These are phyloP conservation scores for Platycheirus albimanus DNA, from an alignment of 2,888 invertebrate genomes.

Conservation along the genomic window DNA sequence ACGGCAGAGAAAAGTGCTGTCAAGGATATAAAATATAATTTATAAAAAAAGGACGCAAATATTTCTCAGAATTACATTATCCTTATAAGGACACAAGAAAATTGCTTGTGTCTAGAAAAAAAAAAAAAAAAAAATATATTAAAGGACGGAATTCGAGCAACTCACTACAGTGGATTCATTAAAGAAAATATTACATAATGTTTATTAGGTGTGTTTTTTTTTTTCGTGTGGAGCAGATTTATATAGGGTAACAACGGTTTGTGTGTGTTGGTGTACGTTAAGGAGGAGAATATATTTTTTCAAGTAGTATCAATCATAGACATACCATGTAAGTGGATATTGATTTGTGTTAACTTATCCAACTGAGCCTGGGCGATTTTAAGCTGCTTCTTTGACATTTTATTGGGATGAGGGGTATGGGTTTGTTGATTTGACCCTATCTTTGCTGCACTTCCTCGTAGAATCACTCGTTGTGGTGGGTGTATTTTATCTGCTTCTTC, in stretches of 20 bases:
- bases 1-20: conserved; percentile 97
- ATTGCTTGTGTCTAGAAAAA: conserved; percentile 21
- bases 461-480: conserved; percentile 80
- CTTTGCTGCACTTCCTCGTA: conserved; percentile 49
- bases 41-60: conserved; percentile 25
- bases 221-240: conserved; percentile 6
- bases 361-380: conserved; percentile 88
- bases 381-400: conserved; percentile 87
- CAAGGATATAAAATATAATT: conserved; percentile 81
- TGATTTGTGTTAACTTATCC: conserved; percentile 90
- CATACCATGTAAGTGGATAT: conserved; percentile 93
- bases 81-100: conserved; percentile 34
- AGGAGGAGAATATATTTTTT: not conserved
- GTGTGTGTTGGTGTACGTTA: conserved; percentile 14
- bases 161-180: conserved; percentile 41
- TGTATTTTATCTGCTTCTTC: conserved; percentile 80
- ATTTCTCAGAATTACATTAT: conserved; percentile 32
- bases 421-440: conserved; percentile 74
- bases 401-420: conserved; percentile 81
- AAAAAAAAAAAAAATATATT: conserved; percentile 17
- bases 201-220: conserved; percentile 13
- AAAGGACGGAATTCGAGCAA: conserved; percentile 66
- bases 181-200: no score
- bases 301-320: conserved; percentile 32
- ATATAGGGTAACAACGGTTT: conserved; percentile 12